These are phyloP conservation scores for Diplodus sargus DNA, from an alignment of 2,797 vertebrate genomes.

Conservation along the genomic window DNA sequence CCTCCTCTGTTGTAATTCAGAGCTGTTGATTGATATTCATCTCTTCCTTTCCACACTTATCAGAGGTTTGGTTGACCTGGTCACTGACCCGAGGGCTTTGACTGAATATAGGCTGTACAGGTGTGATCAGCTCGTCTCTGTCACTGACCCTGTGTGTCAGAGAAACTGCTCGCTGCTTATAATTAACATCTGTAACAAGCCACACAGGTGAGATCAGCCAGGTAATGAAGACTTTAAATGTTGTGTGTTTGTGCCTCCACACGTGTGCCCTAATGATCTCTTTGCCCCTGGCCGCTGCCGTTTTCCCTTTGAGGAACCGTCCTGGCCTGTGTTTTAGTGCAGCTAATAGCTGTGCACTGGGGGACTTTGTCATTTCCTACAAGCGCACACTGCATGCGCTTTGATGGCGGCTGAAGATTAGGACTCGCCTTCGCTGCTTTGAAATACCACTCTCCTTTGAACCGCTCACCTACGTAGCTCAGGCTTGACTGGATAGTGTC, in stretches of 20 bases:
- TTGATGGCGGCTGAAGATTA: slow-evolving; percentile 78
- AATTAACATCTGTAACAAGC: slow-evolving; percentile 60
- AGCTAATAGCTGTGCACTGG: slow-evolving; percentile 72
- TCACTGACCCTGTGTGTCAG: slow-evolving; percentile 51
- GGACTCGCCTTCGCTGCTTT: slow-evolving; percentile 72
- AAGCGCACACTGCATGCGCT: slow-evolving; percentile 58
- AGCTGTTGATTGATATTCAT: background rate
- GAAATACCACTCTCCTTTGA: slow-evolving; percentile 77
- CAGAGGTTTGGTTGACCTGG: slow-evolving; percentile 30
- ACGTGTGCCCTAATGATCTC: slow-evolving; percentile 72
- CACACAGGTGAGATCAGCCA: slow-evolving; percentile 64
- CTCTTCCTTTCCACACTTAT: slow-evolving; percentile 1
- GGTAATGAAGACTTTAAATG: slow-evolving; percentile 74
- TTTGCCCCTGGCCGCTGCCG: slow-evolving; percentile 60
- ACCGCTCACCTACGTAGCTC: slow-evolving; percentile 53
- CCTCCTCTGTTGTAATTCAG: background rate
- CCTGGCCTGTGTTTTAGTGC: slow-evolving; percentile 79
- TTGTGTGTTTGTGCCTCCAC: slow-evolving; percentile 46
- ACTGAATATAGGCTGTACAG: slow-evolving; percentile 36
- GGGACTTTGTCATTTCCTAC: slow-evolving; percentile 82
- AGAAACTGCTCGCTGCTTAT: slow-evolving; percentile 52
- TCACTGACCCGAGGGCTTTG: slow-evolving; percentile 44
- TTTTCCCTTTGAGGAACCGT: slow-evolving; percentile 76
- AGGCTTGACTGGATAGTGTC: slow-evolving; percentile 45
- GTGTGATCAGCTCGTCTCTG: slow-evolving; percentile 58